phyloP scores from a whole-genome alignment of 2,888 invertebrate genomes.

The Zygothrica quintamaculata region DNA sequence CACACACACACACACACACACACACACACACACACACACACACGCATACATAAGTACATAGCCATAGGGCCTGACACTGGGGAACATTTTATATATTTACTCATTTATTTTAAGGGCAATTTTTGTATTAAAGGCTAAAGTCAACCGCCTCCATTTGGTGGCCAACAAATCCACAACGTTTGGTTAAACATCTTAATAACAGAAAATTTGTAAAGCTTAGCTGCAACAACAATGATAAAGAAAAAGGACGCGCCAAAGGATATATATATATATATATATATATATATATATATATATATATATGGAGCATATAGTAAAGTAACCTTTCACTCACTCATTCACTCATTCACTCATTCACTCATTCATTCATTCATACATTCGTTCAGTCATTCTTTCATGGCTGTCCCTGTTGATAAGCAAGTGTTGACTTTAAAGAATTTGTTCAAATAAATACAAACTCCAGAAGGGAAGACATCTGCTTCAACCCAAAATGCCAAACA shows the following conservation, averaged over 20 bases:
- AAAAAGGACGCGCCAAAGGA: background rate
- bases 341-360: too few species aligned
- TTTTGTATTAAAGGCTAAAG: constrained; percentile 24
- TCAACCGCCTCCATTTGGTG: background rate
- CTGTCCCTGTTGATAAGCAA: constrained; percentile 39
- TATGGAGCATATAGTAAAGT: too few species aligned
- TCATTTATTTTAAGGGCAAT: constrained; percentile 63
- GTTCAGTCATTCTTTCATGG: too few species aligned
- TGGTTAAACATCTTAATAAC: constrained; percentile 64
- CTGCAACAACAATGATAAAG: constrained; percentile 42
- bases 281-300: too few species aligned
- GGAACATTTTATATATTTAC: constrained; percentile 63
- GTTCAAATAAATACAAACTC: constrained; percentile 40
- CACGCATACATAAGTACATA: too few species aligned
- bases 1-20: constrained; percentile 6
- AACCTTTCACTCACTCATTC: too few species aligned
- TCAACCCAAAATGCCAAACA: constrained; percentile 55
- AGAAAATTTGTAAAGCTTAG: constrained; percentile 67
- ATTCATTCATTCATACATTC: too few species aligned
- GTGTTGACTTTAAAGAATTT: constrained; percentile 67
- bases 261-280: too few species aligned
- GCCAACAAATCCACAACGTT: constrained; percentile 29
- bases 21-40: constrained; percentile 37
- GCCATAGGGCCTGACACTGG: constrained; percentile 7
- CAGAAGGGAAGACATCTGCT: constrained; percentile 12